Conservation (phyloP, 2,888 invertebrate genomes). For the Conus canariensis region DNA sequence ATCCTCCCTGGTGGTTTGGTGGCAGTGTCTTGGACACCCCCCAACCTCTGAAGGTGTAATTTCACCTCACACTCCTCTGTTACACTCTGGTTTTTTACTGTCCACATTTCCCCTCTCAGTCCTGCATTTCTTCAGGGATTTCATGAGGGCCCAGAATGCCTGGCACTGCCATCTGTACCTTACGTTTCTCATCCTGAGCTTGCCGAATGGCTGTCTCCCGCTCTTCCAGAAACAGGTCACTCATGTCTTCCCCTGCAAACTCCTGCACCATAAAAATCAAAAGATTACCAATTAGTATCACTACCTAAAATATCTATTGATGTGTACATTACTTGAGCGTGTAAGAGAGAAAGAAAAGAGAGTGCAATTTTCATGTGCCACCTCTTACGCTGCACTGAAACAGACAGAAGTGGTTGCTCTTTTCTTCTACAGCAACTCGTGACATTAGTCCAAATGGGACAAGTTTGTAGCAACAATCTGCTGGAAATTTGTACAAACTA, state of each 20-base stretch:
- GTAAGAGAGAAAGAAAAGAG: too few relatives aligned
- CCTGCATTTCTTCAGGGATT: constrained; percentile 78
- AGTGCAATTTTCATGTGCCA: too few relatives aligned
- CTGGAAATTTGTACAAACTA: too few relatives aligned
- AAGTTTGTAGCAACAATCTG: too few relatives aligned
- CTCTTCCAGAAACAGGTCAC: constrained; percentile 98
- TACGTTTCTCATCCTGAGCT: constrained; percentile 96
- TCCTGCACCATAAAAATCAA: constrained; percentile 85
- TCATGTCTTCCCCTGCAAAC: constrained; percentile 98
- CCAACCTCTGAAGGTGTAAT: neutral
- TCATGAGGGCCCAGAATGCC: constrained; percentile 85
- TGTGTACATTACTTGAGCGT: too few relatives aligned
- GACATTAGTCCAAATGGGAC: too few relatives aligned
- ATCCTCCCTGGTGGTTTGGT: neutral
- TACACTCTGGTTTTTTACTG: neutral
- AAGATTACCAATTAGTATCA: neutral
- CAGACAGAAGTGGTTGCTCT: too few relatives aligned
- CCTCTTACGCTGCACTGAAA: too few relatives aligned
- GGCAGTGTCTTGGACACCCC: neutral
- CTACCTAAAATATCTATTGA: neutral
- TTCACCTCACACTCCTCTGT: neutral
- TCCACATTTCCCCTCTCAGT: constrained; percentile 55
- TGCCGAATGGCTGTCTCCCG: constrained; percentile 91
- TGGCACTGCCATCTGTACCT: constrained; percentile 95
- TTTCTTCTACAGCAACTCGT: too few relatives aligned